Conservation (phyloP, 1,140 invertebrate genomes). For the Chironomus striatipennis region DNA sequence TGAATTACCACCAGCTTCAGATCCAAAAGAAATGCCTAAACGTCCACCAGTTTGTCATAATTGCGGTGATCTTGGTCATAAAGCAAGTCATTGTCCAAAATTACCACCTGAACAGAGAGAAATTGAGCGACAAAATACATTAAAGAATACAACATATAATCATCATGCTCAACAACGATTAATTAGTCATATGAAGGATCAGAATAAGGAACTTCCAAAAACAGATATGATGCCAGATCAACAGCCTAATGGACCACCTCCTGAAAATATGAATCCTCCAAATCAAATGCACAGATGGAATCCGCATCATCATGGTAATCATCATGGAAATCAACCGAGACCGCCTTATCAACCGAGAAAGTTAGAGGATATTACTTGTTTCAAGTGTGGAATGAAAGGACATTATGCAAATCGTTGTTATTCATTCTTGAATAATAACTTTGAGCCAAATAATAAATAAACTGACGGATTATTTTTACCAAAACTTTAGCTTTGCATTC, state of each 20-base stretch:
- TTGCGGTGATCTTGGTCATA: conserved; percentile 93
- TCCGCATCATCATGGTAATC: conserved; percentile 36
- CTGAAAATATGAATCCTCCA: conserved; percentile 14
- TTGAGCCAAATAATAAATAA: not conserved
- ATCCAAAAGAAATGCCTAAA: conserved; percentile 62
- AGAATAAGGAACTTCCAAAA: conserved; percentile 27
- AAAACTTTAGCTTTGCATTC: too few species aligned
- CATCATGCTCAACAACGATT: conserved; percentile 23
- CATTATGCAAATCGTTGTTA: conserved; percentile 97
- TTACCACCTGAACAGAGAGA: conserved; percentile 59
- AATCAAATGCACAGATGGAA: conserved; percentile 28
- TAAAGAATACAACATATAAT: conserved; percentile 28
- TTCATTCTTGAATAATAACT: not conserved
- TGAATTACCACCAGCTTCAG: conserved; percentile 84
- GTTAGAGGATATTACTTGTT: conserved; percentile 90
- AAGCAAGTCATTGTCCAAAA: conserved; percentile 85
- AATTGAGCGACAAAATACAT: conserved; percentile 41
- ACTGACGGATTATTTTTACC: too few species aligned
- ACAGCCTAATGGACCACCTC: conserved; percentile 22
- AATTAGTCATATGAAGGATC: conserved; percentile 24
- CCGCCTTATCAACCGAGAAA: conserved; percentile 54
- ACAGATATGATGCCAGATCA: conserved; percentile 30
- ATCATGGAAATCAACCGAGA: conserved; percentile 35
- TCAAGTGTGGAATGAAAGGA: conserved; percentile 96
- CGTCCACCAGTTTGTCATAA: conserved; percentile 82